Evolutionary conservation across 2,888 invertebrate species (phyloP).

Genomic region (Drosophila yooni): DNA sequence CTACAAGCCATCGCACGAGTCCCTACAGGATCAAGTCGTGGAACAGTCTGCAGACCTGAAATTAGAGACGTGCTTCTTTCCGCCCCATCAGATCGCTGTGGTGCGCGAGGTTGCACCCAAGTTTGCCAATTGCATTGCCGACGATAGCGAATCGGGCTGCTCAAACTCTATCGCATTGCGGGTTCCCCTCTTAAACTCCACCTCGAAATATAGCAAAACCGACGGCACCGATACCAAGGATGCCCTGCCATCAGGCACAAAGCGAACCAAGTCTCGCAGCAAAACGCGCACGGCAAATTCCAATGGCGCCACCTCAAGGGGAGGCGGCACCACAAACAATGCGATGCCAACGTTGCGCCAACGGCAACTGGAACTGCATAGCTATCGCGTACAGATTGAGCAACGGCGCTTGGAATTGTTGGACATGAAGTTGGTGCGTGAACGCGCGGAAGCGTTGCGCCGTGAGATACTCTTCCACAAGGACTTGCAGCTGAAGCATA

Average conservation of each 20-base stretch:
- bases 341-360: conserved; percentile 58
- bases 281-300: conserved; percentile 15
- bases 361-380: conserved; percentile 74
- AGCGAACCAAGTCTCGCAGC: conserved; percentile 31
- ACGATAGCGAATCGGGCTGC: conserved; percentile 59
- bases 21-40: conserved; percentile 40
- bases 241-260: conserved; percentile 12
- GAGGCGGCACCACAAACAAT: conserved; percentile 3
- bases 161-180: conserved; percentile 47
- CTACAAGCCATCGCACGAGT: conserved; percentile 71
- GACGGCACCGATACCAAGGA: conserved; percentile 8
- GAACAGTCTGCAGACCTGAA: conserved; percentile 35
- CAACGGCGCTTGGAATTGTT: conserved; percentile 74
- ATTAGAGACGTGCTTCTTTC: conserved; percentile 60
- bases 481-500: conserved; percentile 70
- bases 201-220: conserved; percentile 7
- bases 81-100: conserved; percentile 67
- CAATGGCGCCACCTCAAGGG: conserved; percentile 1
- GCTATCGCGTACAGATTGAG: conserved; percentile 73
- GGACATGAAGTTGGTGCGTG: conserved; percentile 74
- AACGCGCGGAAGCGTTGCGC: conserved; percentile 73
- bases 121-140: conserved; percentile 53
- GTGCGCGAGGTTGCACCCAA: conserved; percentile 65
- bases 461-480: conserved; percentile 73
- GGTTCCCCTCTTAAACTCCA: conserved; percentile 29